phyloP scores from a whole-genome alignment of 2,113 vertebrate species.

The Ellobius talpinus region DNA sequence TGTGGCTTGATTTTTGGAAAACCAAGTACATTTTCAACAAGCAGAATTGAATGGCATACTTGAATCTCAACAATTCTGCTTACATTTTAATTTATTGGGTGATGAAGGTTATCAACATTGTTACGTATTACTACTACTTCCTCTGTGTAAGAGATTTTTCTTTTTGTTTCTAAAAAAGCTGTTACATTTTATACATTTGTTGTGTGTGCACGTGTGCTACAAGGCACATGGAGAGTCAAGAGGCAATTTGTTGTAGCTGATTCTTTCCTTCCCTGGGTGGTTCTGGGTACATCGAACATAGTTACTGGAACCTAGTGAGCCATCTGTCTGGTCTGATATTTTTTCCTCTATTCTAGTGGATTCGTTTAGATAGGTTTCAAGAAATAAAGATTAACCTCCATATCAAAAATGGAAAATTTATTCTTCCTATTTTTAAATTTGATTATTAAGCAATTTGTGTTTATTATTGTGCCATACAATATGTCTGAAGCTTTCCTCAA shows the following conservation, averaged over 20 bases:
- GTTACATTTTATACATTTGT: background rate
- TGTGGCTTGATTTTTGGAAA: slow-evolving; percentile 41
- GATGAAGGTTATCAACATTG: background rate
- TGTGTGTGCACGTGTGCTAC: background rate
- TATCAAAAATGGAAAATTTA: background rate
- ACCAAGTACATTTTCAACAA: background rate
- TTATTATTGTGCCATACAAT: background rate
- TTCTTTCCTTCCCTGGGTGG: background rate
- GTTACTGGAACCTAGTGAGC: background rate
- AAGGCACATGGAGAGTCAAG: background rate
- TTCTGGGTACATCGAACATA: background rate
- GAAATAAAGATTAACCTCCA: background rate
- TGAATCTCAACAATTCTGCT: background rate
- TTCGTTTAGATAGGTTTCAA: background rate
- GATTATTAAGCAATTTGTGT: background rate
- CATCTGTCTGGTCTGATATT: background rate
- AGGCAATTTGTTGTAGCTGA: background rate
- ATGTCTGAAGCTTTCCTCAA: background rate
- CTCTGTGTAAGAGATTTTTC: background rate
- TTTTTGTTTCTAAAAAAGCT: background rate
- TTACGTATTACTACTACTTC: background rate
- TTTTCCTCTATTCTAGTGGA: background rate
- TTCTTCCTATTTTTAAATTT: background rate
- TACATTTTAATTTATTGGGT: background rate
- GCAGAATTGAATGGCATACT: background rate